Conservation (phyloP, 2,888 invertebrate species). For the Rhamphomyia laevipes region DNA sequence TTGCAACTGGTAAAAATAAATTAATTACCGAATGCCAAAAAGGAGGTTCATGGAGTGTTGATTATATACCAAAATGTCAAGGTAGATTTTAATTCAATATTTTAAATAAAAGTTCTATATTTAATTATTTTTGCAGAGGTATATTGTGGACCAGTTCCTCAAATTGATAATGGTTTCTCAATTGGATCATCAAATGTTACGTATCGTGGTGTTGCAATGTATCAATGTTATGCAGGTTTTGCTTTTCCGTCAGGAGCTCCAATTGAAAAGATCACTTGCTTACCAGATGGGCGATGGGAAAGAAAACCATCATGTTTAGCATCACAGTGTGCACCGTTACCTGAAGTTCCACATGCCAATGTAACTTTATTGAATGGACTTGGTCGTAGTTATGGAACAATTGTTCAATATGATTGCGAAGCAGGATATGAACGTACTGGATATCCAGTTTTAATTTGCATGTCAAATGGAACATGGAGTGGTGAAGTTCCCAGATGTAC, state of each 20-base stretch:
- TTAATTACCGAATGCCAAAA: slow-evolving; percentile 77
- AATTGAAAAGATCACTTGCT: slow-evolving; percentile 78
- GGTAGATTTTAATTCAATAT: slow-evolving; percentile 41
- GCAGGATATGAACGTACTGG: slow-evolving; percentile 81
- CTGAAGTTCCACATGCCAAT: slow-evolving; percentile 79
- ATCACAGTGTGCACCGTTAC: slow-evolving; percentile 78
- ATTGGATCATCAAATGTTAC: slow-evolving; percentile 93
- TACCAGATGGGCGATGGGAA: slow-evolving; percentile 86
- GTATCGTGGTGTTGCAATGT: slow-evolving; percentile 83
- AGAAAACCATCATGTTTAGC: slow-evolving; percentile 84
- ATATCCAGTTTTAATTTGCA: slow-evolving; percentile 81
- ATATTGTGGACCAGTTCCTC: slow-evolving; percentile 94
- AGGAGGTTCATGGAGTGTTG: slow-evolving; percentile 85
- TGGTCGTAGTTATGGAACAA: slow-evolving; percentile 86
- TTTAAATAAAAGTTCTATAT: background rate
- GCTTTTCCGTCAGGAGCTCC: slow-evolving; percentile 81
- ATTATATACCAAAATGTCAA: slow-evolving; percentile 87
- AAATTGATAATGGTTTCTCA: slow-evolving; percentile 95
- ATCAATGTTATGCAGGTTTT: slow-evolving; percentile 94
- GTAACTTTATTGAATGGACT: slow-evolving; percentile 79
- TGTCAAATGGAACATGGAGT: slow-evolving; percentile 94
- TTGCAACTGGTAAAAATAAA: slow-evolving; percentile 76
- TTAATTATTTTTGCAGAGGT: slow-evolving; percentile 48
- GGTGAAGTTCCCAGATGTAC: slow-evolving; percentile 80
- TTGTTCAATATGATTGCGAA: slow-evolving; percentile 84